Percentiles rank a stretch among this genome's conserved stretches.
phyloP scores from a whole-genome alignment of 2,888 invertebrate species.

The Tenodera sinensis region DNA sequence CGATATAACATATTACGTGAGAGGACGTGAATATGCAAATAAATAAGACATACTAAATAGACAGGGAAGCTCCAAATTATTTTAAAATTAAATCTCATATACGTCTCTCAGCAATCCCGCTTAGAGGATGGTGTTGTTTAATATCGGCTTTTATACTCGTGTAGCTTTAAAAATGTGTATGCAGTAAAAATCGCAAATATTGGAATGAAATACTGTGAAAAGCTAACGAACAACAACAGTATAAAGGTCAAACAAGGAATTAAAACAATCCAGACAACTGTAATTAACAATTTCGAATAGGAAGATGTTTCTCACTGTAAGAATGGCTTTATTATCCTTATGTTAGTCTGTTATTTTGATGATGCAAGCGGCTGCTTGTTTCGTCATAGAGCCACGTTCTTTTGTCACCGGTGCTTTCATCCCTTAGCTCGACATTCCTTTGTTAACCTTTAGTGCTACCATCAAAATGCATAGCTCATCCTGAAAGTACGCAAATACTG shows the following conservation, averaged over 20 bases:
- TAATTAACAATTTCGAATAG: neutral
- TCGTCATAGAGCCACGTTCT: neutral
- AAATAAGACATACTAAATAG: no score
- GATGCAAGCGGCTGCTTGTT: neutral
- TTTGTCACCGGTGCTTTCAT: neutral
- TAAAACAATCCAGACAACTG: neutral
- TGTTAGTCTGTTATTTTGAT: neutral
- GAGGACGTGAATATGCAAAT: no score
- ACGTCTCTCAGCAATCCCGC: no score
- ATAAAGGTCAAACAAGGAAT: neutral
- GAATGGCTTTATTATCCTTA: neutral
- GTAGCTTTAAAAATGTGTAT: no score
- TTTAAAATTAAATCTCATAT: no score
- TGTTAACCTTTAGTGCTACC: neutral
- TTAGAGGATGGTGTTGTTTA: no score
- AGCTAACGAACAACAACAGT: no score
- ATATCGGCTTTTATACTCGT: no score
- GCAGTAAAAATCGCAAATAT: no score
- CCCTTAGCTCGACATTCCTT: neutral
- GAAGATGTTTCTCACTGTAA: neutral
- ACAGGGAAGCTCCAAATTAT: no score
- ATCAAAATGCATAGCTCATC: neutral
- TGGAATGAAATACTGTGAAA: no score
- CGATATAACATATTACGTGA: no score
- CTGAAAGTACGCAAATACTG: neutral